A percentile compares a stretch with the other conserved stretches of the same genome.
Evolutionary conservation across 2,113 vertebrate species (phyloP).

Genomic region (Gymnobelideus leadbeateri): DNA sequence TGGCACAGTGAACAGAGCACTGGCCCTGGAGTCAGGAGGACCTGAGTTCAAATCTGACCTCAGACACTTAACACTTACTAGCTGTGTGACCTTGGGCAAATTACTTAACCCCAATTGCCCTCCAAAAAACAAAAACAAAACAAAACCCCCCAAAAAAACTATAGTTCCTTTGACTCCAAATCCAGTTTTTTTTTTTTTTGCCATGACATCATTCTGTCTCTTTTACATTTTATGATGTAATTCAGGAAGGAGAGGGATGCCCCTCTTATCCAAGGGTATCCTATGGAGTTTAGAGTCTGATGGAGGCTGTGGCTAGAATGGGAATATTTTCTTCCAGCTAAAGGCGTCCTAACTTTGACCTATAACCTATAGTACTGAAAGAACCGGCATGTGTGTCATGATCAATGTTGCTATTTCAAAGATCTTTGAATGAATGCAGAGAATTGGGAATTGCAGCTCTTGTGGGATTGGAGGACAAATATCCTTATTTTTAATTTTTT

Average conservation of each 20-base stretch:
- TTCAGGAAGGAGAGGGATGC: background rate
- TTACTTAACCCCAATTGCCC: too few species aligned
- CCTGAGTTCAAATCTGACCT: too few species aligned
- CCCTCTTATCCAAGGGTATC: slow-evolving; percentile 1
- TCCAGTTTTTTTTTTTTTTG: background rate
- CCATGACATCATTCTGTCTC: background rate
- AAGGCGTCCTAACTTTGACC: background rate
- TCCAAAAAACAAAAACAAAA: too few species aligned
- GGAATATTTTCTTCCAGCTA: background rate
- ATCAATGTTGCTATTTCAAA: background rate
- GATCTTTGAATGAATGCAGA: background rate
- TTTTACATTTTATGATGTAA: background rate
- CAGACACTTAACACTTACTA: too few species aligned
- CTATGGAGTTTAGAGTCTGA: slow-evolving; percentile 10
- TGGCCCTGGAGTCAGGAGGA: too few species aligned
- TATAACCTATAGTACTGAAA: background rate
- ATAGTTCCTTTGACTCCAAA: background rate
- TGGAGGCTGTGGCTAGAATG: background rate
- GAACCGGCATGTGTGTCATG: background rate
- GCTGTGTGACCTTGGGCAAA: too few species aligned
- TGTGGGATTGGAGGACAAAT: background rate
- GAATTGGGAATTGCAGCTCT: background rate
- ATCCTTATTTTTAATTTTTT: background rate
- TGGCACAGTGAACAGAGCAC: too few species aligned
- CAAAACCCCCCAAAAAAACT: too few species aligned